Evolutionary conservation across 2,113 vertebrate genomes (phyloP), one percentile per base, ranked within the genome.

Genomic region (Psittacus erithacus): DNA sequence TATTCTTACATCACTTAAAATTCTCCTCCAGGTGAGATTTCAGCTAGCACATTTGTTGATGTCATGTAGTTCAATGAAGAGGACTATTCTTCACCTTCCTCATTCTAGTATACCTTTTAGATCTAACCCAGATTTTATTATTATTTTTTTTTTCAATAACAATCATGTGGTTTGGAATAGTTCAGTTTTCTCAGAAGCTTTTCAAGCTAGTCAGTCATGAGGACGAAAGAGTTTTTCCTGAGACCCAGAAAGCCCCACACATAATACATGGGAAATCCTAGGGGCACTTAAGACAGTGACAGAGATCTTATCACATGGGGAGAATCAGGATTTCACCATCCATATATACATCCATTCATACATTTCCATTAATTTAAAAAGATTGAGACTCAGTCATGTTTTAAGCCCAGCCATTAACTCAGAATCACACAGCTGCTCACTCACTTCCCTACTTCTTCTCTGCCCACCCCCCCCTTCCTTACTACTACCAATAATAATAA

Each of bases 291-390:
- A 73, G 24, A 60, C 28, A 49, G 12, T 28, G 27, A 53, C 10
- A 85, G 18, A 47, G 7, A 50, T 76, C 5, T 1, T 52, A 5
- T 70, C 8, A 67, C 3, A 4, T 17, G 2, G 2, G 8, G 5
- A 3, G 25, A 92, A 53, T 13, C 27, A 47, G 44, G 18, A 47
- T 50, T 93, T 73, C 49, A 35, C 7, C 17, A 16, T 33, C 43
- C 13, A 17, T 46, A 14, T 19, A 7, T 13, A 57, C 18, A 38
- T 17, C 2, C 31, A n/a, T 57, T 43, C 17, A 52, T 24, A 46
- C 0, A 46, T 89, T 90, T 74, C 12, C 13, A 78, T 53, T 74
- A 43, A n/a, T 44, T 55, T 39, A 38, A 70, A 78, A 81, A 68
- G 10, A 10, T 27, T 64, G 35, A 88, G 29, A 33, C 53, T 33